A percentile compares a stretch with the other conserved stretches of the same genome.
Conservation (phyloP, 2,113 vertebrate genomes). For the Oncorhynchus nerka region DNA sequence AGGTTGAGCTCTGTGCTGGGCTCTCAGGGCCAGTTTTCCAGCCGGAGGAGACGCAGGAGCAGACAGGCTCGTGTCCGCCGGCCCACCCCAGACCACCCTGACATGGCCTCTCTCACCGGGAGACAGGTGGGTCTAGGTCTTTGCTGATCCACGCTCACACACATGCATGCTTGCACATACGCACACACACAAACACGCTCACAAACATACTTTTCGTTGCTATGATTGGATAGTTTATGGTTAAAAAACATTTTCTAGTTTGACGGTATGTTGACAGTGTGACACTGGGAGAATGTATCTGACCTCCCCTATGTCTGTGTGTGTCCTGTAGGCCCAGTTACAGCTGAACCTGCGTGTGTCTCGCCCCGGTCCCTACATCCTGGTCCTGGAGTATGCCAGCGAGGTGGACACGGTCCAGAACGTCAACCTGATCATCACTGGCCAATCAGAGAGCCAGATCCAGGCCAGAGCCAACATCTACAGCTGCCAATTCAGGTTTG, state of each 20-base stretch:
- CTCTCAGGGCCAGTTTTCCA: conserved; percentile 69
- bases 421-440: conserved; percentile 66
- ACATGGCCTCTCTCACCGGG: conserved; percentile 80
- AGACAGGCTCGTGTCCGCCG: conserved; percentile 67
- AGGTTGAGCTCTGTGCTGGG: conserved; percentile 79
- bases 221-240: too few relatives aligned
- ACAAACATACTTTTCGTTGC: not conserved
- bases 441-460: conserved; percentile 52
- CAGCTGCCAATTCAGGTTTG: conserved; percentile 86
- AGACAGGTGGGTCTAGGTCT: conserved; percentile 76
- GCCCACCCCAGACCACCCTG: conserved; percentile 72
- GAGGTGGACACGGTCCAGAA: conserved; percentile 69
- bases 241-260: too few relatives aligned
- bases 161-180: not conserved
- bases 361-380: conserved; percentile 72
- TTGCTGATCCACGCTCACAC: conserved; percentile 67
- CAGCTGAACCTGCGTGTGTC: conserved; percentile 77
- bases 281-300: not conserved
- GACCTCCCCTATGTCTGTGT: not conserved
- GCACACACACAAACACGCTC: not conserved
- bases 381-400: conserved; percentile 85
- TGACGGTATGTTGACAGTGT: not conserved
- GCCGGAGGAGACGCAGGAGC: conserved; percentile 47
- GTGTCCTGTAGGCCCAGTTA: conserved; percentile 72
- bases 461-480: conserved; percentile 81